phyloP scores from a whole-genome alignment of 2,797 vertebrate species.

The Streptopelia turtur region DNA sequence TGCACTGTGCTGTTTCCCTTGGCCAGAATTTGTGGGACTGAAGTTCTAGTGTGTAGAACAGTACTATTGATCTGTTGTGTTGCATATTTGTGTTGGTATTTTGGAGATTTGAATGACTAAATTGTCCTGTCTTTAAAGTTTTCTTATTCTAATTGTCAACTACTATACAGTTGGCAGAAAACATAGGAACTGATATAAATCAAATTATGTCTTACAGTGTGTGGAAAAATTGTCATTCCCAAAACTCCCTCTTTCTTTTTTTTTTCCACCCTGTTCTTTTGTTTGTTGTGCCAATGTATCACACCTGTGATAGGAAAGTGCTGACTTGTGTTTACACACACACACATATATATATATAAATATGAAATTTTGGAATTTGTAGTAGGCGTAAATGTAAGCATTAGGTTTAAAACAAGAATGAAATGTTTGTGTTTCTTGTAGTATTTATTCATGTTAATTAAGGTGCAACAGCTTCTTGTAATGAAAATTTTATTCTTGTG shows the following conservation, averaged over 20 bases:
- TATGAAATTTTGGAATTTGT: not conserved
- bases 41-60: not conserved
- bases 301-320: not conserved
- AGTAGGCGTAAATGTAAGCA: not conserved
- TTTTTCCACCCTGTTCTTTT: fast-evolving
- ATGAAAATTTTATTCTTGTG: not conserved
- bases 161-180: not conserved
- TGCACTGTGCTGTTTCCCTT: not conserved
- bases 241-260: not conserved
- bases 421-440: not conserved
- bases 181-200: not conserved
- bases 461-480: not conserved
- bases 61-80: not conserved
- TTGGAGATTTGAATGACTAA: not conserved
- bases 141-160: not conserved
- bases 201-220: not conserved
- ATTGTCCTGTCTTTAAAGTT: not conserved
- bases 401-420: not conserved
- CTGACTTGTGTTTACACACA: not conserved
- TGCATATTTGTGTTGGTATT: not conserved
- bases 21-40: not conserved
- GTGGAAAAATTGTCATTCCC: not conserved
- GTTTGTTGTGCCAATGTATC: not conserved
- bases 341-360: not conserved
- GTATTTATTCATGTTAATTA: not conserved